Evolutionary conservation across 2,113 vertebrate genomes (phyloP).

Genomic region (Seriola aureovittata): DNA sequence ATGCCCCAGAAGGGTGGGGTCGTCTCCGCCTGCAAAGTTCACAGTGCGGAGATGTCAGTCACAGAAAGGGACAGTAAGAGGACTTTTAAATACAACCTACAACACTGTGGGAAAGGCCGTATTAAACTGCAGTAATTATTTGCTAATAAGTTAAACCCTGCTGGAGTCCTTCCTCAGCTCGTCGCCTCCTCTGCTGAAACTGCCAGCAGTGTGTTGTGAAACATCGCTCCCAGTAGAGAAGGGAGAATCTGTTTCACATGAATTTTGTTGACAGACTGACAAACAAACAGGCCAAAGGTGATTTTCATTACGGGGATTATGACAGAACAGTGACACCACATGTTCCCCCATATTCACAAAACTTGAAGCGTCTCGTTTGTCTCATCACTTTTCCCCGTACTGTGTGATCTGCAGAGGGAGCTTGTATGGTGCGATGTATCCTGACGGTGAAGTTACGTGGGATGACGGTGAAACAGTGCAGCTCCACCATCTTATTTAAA

Average conservation of each 20-base stretch:
- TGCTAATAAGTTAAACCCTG: conserved; percentile 1
- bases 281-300: conserved; percentile 25
- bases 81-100: background rate
- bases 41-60: background rate
- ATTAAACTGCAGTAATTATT: background rate
- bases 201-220: conserved; percentile 5
- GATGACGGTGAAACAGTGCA: background rate
- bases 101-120: background rate
- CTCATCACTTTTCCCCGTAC: background rate
- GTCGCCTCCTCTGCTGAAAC: background rate
- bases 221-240: conserved; percentile 4
- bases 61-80: background rate
- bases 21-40: background rate
- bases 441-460: background rate
- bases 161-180: background rate
- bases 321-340: conserved; percentile 9
- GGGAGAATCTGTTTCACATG: conserved; percentile 34
- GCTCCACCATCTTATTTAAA: conserved; percentile 9
- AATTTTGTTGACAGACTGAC: conserved; percentile 16
- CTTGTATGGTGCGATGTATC: background rate
- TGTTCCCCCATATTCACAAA: conserved; percentile 10
- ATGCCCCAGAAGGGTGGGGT: conserved; percentile 17
- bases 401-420: conserved; percentile 22
- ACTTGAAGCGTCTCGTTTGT: background rate
- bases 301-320: conserved; percentile 8